phyloP scores from a whole-genome alignment of 2,797 vertebrate species.

The Mastacembelus armatus region DNA sequence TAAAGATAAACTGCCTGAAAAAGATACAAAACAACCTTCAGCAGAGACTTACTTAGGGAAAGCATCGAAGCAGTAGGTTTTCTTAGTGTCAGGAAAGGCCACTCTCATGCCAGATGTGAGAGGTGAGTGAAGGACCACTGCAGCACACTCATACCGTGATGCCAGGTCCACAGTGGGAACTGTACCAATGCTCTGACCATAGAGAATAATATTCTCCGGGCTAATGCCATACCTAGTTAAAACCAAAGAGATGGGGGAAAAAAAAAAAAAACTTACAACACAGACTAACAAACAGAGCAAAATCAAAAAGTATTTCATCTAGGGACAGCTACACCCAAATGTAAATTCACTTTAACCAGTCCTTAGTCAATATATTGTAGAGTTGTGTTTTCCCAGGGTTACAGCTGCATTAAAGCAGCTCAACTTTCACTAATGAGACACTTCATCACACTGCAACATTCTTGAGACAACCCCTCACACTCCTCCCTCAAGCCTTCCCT shows the following conservation, averaged over 20 bases:
- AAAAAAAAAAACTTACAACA: background rate
- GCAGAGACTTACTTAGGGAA: conserved; percentile 91
- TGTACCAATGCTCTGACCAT: conserved; percentile 96
- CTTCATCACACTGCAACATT: conserved; percentile 56
- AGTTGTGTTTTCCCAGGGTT: conserved; percentile 30
- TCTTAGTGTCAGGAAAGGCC: conserved; percentile 96
- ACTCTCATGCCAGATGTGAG: conserved; percentile 97
- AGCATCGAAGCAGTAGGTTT: conserved; percentile 97
- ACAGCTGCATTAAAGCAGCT: conserved; percentile 41
- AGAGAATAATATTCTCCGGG: conserved; percentile 95
- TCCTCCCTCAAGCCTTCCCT: background rate
- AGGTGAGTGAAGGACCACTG: conserved; percentile 94
- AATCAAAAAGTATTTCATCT: background rate
- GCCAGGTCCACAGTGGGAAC: conserved; percentile 96
- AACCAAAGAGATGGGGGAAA: conserved; percentile 19
- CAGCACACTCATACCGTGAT: conserved; percentile 94
- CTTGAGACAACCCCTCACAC: conserved; percentile 51
- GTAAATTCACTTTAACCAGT: conserved; percentile 19
- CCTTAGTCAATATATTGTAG: conserved; percentile 15
- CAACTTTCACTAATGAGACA: conserved; percentile 56
- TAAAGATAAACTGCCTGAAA: too few relatives aligned
- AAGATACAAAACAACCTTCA: background rate
- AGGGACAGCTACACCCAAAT: conserved; percentile 7
- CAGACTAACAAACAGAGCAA: background rate
- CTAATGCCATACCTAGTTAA: conserved; percentile 91